Base-by-base conservation (phyloP, 1,140 invertebrate species). In the Delia radicum region DNA sequence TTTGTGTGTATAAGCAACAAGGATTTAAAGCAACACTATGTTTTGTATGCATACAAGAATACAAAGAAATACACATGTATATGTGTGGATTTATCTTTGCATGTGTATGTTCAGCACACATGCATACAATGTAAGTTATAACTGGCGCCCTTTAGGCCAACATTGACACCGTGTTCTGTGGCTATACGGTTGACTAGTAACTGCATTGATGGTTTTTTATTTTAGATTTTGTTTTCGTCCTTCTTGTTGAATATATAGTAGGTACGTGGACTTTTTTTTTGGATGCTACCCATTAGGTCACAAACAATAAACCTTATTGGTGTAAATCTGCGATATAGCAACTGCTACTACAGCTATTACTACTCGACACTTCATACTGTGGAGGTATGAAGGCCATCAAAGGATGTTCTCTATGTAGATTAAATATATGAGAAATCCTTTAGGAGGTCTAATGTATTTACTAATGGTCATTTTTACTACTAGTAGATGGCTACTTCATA, bases 121-220 rank as follows among this genome's bases (percentile, higher is more conserved):
- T 37, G 65, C 31, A 69, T 69, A 33, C 65, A 69, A 31, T 18
- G 31, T 69, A 33, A 69, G 65, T 37, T 69, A 69, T 37, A 69
- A 69, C 65, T 69, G 65, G 65, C 65, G 65, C 65, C 29, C 65
- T 69, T 69, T 69, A 69, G 65, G 65, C 65, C 65, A 69, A 69
- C 29, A 69, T 69, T 69, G 65, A 69, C 65, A 69, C 65, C 65
- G 65, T 69, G 65, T 33, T 69, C 65, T 69, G 65, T 69, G 65
- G 65, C 65, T 37, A 33, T 21, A 69, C 65, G 65, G 65, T 69
- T 69, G 65, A 69, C 65, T 69, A 69, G 65, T 24, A 21, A 69
- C 65, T 69, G 65, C 65, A 69, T 24, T 69, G 65, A 33, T 69
- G 65, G 29, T 28, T 2, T 18, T 67, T 69, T 18, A 15, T 65